phyloP scores from a whole-genome alignment of 1,140 invertebrate genomes.

The Calephelis nemesis region DNA sequence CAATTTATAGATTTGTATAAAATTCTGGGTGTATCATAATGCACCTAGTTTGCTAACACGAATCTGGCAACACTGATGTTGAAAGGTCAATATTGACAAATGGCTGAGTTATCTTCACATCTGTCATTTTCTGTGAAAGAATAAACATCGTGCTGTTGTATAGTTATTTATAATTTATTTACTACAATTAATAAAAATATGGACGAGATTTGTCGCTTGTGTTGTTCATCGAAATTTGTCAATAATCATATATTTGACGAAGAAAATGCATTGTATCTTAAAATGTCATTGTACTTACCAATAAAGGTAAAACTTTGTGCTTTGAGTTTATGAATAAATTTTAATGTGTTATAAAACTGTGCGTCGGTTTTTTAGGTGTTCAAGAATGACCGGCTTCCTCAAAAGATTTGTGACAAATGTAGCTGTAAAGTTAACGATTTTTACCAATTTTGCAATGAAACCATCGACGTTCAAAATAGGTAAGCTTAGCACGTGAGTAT shows the following conservation, averaged over 20 bases:
- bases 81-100: conserved; percentile 70
- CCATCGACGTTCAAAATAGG: conserved; percentile 81
- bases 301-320: conserved; percentile 60
- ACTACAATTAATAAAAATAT: conserved; percentile 44
- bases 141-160: conserved; percentile 48
- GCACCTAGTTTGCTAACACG: conserved; percentile 15
- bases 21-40: conserved; percentile 58
- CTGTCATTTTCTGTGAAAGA: conserved; percentile 58
- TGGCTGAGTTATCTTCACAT: conserved; percentile 44
- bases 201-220: conserved; percentile 70
- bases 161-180: conserved; percentile 31
- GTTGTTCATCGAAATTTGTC: conserved; percentile 64
- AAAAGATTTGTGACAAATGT: conserved; percentile 82
- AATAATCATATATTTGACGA: conserved; percentile 73
- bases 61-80: conserved; percentile 46
- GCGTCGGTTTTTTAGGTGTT: conserved; percentile 70
- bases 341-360: conserved; percentile 18
- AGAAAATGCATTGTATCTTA: conserved; percentile 67
- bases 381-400: conserved; percentile 81
- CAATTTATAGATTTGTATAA: conserved; percentile 30
- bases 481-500: conserved; percentile 51
- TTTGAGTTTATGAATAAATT: conserved; percentile 23
- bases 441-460: conserved; percentile 83
- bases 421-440: conserved; percentile 83
- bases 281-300: conserved; percentile 73